phyloP scores from a whole-genome alignment of 92 coral and sea anemone genomes.

The Porites divaricata region DNA sequence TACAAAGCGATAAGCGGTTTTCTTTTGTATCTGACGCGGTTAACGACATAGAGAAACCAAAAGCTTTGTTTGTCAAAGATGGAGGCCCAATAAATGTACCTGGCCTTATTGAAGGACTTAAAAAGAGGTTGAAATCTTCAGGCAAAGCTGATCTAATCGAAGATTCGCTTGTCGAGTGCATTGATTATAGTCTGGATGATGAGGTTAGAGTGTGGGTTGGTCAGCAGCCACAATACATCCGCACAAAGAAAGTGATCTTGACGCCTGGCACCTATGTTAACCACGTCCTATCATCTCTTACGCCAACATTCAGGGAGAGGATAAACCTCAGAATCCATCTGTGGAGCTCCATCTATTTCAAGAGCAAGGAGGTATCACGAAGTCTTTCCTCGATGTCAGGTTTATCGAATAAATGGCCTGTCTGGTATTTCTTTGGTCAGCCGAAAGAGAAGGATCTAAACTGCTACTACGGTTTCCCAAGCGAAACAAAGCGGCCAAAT shows the following conservation, averaged over 20 bases:
- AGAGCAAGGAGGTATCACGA: neutral
- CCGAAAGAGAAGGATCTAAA: neutral
- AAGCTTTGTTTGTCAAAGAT: constrained; percentile 8
- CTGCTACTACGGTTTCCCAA: constrained; percentile 44
- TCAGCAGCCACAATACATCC: neutral
- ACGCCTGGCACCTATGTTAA: neutral
- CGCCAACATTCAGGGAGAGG: constrained; percentile 5
- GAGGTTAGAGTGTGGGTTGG: constrained; percentile 15
- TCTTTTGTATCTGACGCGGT: constrained; percentile 48
- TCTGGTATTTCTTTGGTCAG: neutral
- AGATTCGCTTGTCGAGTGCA: constrained; percentile 9
- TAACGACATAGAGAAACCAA: constrained; percentile 28
- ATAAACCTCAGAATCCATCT: constrained; percentile 36
- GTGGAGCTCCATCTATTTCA: constrained; percentile 20
- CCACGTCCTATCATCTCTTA: neutral
- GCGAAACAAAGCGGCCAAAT: constrained; percentile 21
- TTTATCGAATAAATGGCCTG: neutral
- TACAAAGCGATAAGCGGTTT: constrained; percentile 38
- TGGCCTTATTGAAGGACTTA: neutral
- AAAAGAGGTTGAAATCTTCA: neutral
- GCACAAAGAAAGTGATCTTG: neutral
- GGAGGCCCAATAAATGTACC: constrained; percentile 1
- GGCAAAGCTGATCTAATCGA: neutral
- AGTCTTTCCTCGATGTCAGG: neutral
- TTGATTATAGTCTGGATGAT: constrained; percentile 15